Evolutionary conservation across 2,888 invertebrate genomes (phyloP).

Genomic region (Lypha dubia): DNA sequence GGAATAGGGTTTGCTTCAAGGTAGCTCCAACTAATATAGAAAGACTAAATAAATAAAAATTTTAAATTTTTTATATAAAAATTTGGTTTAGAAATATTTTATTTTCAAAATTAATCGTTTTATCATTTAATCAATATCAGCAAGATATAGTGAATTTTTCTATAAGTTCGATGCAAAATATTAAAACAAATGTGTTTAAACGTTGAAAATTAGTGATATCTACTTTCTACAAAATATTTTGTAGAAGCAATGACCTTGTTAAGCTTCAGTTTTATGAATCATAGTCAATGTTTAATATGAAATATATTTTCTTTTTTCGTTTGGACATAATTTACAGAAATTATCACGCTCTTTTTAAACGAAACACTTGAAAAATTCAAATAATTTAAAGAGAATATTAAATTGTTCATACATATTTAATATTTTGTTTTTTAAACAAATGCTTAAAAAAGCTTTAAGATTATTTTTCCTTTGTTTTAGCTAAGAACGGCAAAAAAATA

Average conservation of each 20-base stretch:
- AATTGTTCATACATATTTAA: not conserved
- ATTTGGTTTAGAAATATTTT: too few relatives aligned
- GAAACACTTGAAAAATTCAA: not conserved
- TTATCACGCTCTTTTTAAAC: not conserved
- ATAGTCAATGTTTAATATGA: not conserved
- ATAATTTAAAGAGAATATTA: not conserved
- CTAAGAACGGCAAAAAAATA: constrained; percentile 24
- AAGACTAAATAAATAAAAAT: too few relatives aligned
- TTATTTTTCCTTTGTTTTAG: constrained; percentile 19
- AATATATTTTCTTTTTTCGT: not conserved
- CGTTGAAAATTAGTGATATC: not conserved
- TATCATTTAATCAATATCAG: not conserved
- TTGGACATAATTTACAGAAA: not conserved
- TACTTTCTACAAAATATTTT: not conserved
- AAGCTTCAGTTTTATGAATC: not conserved
- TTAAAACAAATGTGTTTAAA: not conserved
- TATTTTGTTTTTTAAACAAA: not conserved
- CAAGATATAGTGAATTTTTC: not conserved
- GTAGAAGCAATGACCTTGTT: not conserved
- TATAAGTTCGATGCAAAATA: not conserved
- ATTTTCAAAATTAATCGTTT: too few relatives aligned
- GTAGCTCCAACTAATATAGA: too few relatives aligned
- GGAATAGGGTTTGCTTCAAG: too few relatives aligned
- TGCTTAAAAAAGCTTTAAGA: constrained; percentile 8
- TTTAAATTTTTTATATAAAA: too few relatives aligned